Evolutionary conservation across 2,888 invertebrate species (phyloP).

Genomic region (Arge pagana): DNA sequence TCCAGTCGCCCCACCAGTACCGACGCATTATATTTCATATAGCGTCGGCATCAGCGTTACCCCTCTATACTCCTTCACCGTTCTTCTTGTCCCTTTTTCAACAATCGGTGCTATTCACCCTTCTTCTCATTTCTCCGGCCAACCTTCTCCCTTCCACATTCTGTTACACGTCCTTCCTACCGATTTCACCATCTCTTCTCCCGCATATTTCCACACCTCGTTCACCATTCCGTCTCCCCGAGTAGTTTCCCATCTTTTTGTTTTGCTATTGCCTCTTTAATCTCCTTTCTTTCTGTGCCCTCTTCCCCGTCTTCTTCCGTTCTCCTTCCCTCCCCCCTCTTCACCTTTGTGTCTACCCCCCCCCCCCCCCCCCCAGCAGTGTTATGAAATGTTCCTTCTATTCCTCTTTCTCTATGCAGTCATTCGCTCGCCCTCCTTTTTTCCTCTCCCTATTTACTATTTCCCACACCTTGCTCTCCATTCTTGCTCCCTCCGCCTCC

Average conservation of each 20-base stretch:
- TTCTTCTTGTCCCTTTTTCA: too few species aligned
- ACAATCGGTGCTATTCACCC: too few species aligned
- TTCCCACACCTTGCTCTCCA: background rate
- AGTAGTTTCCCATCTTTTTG: background rate
- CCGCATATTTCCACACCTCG: background rate
- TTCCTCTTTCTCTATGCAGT: background rate
- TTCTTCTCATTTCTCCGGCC: background rate
- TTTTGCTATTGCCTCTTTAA: background rate
- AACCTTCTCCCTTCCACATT: slow-evolving; percentile 1
- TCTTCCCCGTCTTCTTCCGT: background rate
- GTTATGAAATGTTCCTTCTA: background rate
- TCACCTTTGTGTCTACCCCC: too few species aligned
- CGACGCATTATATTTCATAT: too few species aligned
- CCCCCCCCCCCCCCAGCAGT: background rate
- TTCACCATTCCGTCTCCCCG: background rate
- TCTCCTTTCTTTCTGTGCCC: background rate
- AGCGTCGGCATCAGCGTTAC: too few species aligned
- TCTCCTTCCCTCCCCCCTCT: background rate
- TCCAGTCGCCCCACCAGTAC: too few species aligned
- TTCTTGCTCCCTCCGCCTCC: too few species aligned
- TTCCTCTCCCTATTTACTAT: background rate
- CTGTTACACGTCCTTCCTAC: background rate
- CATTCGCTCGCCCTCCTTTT: background rate
- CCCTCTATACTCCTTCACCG: too few species aligned
- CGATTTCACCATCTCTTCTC: background rate